Conservation (phyloP, 53 echinoderm and acorn worm species). For the Astropecten irregularis region DNA sequence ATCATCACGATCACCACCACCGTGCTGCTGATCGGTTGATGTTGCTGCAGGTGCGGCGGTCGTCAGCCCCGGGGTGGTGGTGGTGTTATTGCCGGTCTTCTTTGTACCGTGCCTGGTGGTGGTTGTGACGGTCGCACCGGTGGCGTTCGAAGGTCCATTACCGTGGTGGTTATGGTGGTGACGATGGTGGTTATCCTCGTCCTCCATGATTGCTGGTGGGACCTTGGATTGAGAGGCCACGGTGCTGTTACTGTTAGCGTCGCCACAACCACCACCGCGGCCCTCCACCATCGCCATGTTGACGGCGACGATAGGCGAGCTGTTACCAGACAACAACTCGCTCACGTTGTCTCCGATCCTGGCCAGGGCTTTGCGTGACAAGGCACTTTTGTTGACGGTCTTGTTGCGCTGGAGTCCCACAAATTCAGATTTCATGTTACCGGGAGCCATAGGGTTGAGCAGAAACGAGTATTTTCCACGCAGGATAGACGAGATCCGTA, state of each 20-base stretch:
- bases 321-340: slow-evolving; percentile 13
- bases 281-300: slow-evolving; percentile 55
- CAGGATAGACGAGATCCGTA: slow-evolving; percentile 33
- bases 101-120: slow-evolving; percentile 18
- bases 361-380: slow-evolving; percentile 64
- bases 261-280: neutral
- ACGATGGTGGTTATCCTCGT: too few species aligned
- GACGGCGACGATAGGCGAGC: neutral
- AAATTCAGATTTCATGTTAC: slow-evolving; percentile 94
- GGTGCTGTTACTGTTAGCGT: neutral
- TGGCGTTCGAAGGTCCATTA: slow-evolving; percentile 4
- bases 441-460: slow-evolving; percentile 92
- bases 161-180: too few species aligned
- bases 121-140: neutral
- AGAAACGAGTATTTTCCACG: slow-evolving; percentile 33
- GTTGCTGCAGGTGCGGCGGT: too few species aligned
- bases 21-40: neutral
- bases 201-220: too few species aligned
- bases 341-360: slow-evolving; percentile 59
- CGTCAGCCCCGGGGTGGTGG: neutral
- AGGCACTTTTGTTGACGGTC: slow-evolving; percentile 68
- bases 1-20: neutral
- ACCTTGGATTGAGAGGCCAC: neutral
- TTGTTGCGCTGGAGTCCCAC: slow-evolving; percentile 86
- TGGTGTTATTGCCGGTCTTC: slow-evolving; percentile 10